Evolutionary conservation across 2,797 vertebrate genomes (phyloP), one percentile per base, ranked within the genome.

Genomic region (Poeciliopsis infans): DNA sequence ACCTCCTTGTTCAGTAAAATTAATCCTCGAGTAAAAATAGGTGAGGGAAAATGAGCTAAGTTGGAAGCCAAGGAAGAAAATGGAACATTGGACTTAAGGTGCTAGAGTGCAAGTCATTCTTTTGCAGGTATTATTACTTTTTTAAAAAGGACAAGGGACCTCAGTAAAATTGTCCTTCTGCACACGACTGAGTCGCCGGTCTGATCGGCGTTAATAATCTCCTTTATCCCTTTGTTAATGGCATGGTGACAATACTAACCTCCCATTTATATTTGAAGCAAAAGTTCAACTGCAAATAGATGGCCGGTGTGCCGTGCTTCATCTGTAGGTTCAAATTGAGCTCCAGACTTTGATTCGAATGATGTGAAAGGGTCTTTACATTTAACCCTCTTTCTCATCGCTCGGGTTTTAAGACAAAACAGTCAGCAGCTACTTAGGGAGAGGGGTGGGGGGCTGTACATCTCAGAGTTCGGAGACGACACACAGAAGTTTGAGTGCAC

Each of bases 1-100:
- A 86, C 89, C 96, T 95, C 96, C 97, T 97, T 97, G 96, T 96
- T 96, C 95, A 95, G 97, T 96, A 97, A 98, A 98, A 98, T 98
- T 98, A 99, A 99, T 99, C 98, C 97, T 95, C 88, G 94, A 96
- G 97, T 97, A 97, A 98, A 98, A 98, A 97, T 97, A 97, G 97
- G 97, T 97, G 96, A 97, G 68, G 95, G 96, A 97, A 96, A 97
- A 89, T 91, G 91, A 91, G 87, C 87, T 92, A 91, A 93, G 86
- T 87, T 84, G 87, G 85, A 95, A 95, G 96, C 96, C 79, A 69
- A 72, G 79, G 55, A 83, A 55, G 53, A 74, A 85, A 88, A 88
- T 87, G 83, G 96, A 96, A 96, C 96, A 95, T 94, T 96, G 96
- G 90, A 93, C 96, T 96, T 96, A 94, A 96, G 91, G 93, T 94